phyloP scores from a whole-genome alignment of 2,888 invertebrate species.

The Apamea anceps region DNA sequence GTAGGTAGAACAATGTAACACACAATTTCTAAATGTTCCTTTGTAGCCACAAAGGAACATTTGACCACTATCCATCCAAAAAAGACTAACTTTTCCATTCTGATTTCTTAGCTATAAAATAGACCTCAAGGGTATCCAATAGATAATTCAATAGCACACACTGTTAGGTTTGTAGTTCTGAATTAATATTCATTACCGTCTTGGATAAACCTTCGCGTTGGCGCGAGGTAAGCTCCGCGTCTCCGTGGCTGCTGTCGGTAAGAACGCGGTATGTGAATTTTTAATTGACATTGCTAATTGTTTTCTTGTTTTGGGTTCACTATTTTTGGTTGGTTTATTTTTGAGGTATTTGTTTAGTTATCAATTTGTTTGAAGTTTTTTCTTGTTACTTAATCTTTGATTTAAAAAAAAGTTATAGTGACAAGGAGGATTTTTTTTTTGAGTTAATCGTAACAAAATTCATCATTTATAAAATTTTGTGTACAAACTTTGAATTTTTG shows the following conservation, averaged over 20 bases:
- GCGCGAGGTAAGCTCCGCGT: slow-evolving; percentile 68
- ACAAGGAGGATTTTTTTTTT: too few species aligned
- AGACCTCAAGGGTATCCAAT: slow-evolving; percentile 25
- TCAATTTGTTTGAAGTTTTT: too few species aligned
- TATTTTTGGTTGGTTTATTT: slow-evolving; percentile 8
- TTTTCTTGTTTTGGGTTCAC: background rate
- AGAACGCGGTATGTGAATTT: slow-evolving; percentile 62
- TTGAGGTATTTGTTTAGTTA: background rate
- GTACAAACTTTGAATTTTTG: background rate
- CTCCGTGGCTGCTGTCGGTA: slow-evolving; percentile 59
- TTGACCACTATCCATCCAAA: background rate
- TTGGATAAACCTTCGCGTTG: slow-evolving; percentile 74
- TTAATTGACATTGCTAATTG: slow-evolving; percentile 52
- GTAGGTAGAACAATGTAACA: background rate
- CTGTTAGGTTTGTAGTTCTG: slow-evolving; percentile 70
- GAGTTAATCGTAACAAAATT: too few species aligned
- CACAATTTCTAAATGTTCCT: background rate
- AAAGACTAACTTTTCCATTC: background rate
- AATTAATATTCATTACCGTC: slow-evolving; percentile 85
- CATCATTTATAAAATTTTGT: too few species aligned
- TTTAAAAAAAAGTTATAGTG: background rate
- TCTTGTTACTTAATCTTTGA: background rate
- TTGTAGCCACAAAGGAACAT: background rate
- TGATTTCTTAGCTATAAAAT: slow-evolving; percentile 6
- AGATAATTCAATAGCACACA: slow-evolving; percentile 76